Conservation (phyloP, 2,888 invertebrate genomes). For the Sphaerophoria taeniata region DNA sequence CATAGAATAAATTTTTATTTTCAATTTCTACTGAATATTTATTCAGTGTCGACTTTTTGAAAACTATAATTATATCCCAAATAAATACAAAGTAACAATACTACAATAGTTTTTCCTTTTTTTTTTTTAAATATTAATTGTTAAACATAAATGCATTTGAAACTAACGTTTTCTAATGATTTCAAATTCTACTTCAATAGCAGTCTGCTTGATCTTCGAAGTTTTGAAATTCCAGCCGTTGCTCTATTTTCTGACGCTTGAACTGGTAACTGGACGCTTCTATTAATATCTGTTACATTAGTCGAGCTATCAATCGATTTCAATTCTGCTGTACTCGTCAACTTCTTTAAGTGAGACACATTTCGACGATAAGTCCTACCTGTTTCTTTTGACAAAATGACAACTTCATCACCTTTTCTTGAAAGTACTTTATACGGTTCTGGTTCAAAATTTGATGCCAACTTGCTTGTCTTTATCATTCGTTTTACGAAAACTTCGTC, state of each 20-base stretch:
- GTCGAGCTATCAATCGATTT: too few relatives aligned
- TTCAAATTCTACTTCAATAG: conserved; percentile 1
- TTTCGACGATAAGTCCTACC: background rate
- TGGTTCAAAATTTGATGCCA: background rate
- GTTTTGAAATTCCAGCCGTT: background rate
- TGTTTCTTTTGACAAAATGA: background rate
- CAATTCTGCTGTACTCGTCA: background rate
- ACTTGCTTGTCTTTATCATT: background rate
- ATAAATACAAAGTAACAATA: background rate
- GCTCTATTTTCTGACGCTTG: background rate
- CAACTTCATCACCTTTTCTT: background rate
- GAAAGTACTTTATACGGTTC: conserved; percentile 1
- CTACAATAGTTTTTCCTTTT: conserved; percentile 1
- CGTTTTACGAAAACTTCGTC: conserved; percentile 1
- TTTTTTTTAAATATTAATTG: background rate
- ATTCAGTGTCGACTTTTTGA: too few relatives aligned
- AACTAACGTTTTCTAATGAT: background rate
- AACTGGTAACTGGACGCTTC: background rate
- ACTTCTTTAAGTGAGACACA: background rate
- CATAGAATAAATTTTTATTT: too few relatives aligned
- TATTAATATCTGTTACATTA: background rate
- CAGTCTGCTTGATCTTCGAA: background rate
- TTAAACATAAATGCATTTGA: background rate
- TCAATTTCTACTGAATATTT: too few relatives aligned
- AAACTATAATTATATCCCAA: background rate